Conservation (phyloP, 2,797 vertebrate species). For the Myoxocephalus aenaeus region DNA sequence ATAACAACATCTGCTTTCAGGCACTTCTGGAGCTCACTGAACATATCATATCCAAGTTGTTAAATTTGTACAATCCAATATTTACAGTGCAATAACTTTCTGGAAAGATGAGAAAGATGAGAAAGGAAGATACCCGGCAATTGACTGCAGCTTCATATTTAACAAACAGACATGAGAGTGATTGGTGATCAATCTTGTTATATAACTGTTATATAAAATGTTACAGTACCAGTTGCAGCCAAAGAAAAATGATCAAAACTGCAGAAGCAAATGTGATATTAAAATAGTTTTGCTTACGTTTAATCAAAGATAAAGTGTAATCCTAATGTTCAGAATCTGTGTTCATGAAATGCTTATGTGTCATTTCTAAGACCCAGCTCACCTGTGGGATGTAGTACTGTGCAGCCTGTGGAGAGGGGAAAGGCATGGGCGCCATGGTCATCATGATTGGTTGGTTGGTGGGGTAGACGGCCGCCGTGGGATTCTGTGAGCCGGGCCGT, state of each 20-base stretch:
- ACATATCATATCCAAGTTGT: not conserved
- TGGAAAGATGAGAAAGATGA: not conserved
- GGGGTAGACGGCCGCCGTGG: slow-evolving; percentile 91
- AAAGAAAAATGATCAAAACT: not conserved
- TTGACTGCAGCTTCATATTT: not conserved
- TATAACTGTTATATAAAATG: not conserved
- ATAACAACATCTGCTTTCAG: not conserved
- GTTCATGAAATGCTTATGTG: not conserved
- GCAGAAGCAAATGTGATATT: not conserved
- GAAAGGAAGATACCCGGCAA: not conserved
- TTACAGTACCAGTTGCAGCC: slow-evolving; percentile 1
- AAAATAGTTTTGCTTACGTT: too few relatives aligned
- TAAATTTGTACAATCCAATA: not conserved
- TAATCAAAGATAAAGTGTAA: not conserved
- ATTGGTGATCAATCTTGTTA: not conserved
- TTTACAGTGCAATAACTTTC: not conserved
- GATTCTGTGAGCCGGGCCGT: slow-evolving; percentile 91
- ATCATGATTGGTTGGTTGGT: slow-evolving; percentile 98
- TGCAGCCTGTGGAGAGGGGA: slow-evolving; percentile 93
- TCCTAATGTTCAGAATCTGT: not conserved
- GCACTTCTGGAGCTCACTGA: not conserved
- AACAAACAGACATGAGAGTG: not conserved
- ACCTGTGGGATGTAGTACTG: slow-evolving; percentile 99
- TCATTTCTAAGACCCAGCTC: slow-evolving; percentile 19
- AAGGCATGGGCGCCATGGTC: slow-evolving; percentile 97